A percentile compares a stretch with the other conserved stretches of the same genome.
phyloP scores from a whole-genome alignment of 2,888 invertebrate genomes.

The Drymonia ruficornis region DNA sequence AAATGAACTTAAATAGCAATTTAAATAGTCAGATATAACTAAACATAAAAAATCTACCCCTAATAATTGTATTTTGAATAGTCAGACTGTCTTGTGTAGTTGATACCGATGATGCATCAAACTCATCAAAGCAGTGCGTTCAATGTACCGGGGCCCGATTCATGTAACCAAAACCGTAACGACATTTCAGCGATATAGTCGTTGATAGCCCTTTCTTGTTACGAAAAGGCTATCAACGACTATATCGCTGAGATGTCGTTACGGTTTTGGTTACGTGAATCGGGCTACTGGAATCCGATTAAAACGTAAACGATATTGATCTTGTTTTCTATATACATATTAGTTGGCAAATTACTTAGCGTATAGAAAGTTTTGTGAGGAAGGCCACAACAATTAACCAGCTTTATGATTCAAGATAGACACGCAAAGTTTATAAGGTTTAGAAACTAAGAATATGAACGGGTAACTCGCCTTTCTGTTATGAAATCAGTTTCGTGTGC shows the following conservation, averaged over 20 bases:
- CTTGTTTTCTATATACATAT: not conserved
- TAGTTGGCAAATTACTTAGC: slow-evolving; percentile 20
- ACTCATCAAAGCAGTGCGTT: not conserved
- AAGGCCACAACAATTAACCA: slow-evolving; percentile 55
- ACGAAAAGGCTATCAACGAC: no score
- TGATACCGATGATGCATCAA: not conserved
- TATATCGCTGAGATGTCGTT: no score
- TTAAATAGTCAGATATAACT: not conserved
- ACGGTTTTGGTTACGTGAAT: no score
- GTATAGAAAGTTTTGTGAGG: slow-evolving; percentile 58
- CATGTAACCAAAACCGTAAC: no score
- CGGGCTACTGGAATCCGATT: slow-evolving; percentile 4
- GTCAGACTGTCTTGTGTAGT: not conserved
- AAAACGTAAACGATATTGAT: not conserved
- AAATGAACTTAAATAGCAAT: slow-evolving; percentile 1
- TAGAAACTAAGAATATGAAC: slow-evolving; percentile 42
- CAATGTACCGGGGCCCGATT: no score
- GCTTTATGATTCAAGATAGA: slow-evolving; percentile 44
- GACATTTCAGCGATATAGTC: no score
- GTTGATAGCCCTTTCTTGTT: no score
- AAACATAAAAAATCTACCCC: no score
- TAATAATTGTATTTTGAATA: not conserved
- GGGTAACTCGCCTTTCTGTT: slow-evolving; percentile 46
- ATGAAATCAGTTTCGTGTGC: slow-evolving; percentile 57
- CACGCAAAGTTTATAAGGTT: slow-evolving; percentile 51